Evolutionary conservation across 1,140 invertebrate genomes (phyloP), one percentile per base, ranked within the genome.

Genomic region (Goniozus legneri): DNA sequence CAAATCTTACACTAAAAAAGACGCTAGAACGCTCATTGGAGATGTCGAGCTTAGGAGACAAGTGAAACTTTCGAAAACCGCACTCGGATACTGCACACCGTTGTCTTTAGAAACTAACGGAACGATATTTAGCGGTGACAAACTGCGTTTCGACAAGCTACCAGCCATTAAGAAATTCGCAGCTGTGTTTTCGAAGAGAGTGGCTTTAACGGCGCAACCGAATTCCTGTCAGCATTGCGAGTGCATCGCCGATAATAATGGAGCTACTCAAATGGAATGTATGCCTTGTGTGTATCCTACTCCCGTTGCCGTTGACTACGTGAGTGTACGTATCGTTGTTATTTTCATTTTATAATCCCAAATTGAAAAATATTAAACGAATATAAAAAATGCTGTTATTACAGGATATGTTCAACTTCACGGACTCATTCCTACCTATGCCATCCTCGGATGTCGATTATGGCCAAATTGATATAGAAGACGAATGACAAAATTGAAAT

Each of bases 51-150:
- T 92, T 8, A 76, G 84, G 32, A 80, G 82, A 33, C 84, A 89
- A 67, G 81, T 91, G 1, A 83, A 81, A 44, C 67, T 89, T 19
- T 84, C 89, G 0, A 89, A 88, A 62, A 84, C 80, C 41, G 80
- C 82, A 31, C 68, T 91, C 8, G 88, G 88, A 19, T 79, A 85
- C n/a, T 96, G 92, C 64, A 82, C 83, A 0, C 84, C 87, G 0
- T 72, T 95, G 4, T 86, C 91, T 1, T 58, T 93, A 42, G 86
- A 91, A 60, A 89, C 88, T 1, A 91, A 92, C 58, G 92, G 93
- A 78, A 82, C 83, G 0, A 70, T 88, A 53, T 87, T 87, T 50
- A 80, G 80, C 39, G 77, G 78, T 0, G 79, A 79, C 24, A 84
- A 85, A 62, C 56, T 87, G 33, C 75, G 79, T 31, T 73, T 74